Evolutionary conservation across 2,113 vertebrate genomes (phyloP).

Genomic region (Megaceryle torquata): DNA sequence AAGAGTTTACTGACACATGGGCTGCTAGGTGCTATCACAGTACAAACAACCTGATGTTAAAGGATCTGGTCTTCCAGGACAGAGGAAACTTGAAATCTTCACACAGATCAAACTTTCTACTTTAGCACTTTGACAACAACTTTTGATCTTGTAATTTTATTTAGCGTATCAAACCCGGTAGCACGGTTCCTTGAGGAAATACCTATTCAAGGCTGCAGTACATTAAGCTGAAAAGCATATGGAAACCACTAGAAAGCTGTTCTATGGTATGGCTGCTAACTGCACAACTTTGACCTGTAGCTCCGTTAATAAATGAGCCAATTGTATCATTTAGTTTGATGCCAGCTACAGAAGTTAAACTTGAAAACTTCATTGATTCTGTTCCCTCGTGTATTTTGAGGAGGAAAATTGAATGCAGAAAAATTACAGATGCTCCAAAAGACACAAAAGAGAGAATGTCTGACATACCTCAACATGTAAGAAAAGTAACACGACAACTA

Average conservation of each 20-base stretch:
- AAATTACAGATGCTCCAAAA: background rate
- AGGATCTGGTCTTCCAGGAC: background rate
- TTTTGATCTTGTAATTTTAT: background rate
- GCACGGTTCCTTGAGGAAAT: background rate
- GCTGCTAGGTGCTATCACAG: background rate
- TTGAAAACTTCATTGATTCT: background rate
- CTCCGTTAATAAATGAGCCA: background rate
- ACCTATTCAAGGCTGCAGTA: background rate
- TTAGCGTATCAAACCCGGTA: background rate
- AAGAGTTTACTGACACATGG: fast-evolving
- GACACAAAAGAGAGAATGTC: background rate
- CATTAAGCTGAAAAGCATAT: background rate
- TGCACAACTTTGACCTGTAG: background rate
- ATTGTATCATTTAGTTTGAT: background rate
- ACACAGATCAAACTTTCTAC: background rate
- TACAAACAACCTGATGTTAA: background rate
- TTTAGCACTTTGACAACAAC: background rate
- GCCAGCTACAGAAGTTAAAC: background rate
- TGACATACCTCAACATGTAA: background rate
- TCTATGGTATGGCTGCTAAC: background rate
- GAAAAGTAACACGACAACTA: background rate
- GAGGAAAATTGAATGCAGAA: background rate
- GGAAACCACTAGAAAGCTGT: background rate
- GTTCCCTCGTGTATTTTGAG: background rate
- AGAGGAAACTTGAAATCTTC: background rate